Evolutionary conservation across 92 coral and sea anemone genomes (phyloP), one percentile per base, ranked within the genome.

Genomic region (Actinernus sp.): DNA sequence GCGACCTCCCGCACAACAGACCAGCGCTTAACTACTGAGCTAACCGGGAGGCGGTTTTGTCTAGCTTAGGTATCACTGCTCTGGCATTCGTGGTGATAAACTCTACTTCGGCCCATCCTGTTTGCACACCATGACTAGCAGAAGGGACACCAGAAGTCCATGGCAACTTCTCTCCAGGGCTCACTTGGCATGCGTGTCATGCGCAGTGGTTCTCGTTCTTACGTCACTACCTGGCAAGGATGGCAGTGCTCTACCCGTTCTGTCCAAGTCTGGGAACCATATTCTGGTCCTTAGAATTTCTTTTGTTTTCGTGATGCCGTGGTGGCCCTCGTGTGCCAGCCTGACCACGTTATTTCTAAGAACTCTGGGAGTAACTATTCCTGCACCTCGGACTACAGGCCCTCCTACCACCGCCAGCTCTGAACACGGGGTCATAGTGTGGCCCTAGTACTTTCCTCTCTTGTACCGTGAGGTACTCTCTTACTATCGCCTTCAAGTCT

Each of bases 371-470:
- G n/a, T n/a, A n/a, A n/a, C n/a, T n/a, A n/a, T n/a, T 22, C 73
- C 3, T 0, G 73, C 54, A 29, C 65, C 73, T 52, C 66, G 24
- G 11, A 54, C 66, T 22, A 74, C 58, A 62, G 53, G 49, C 32
- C 73, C 73, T 21, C 73, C 82, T 49, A 39, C 73, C 17, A 74
- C 65, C 9, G 74, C 82, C 12, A 75, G 49, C 67, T 64, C 74
- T 75, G 49, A 64, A 75, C 55, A 64, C 58, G n/a, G n/a, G n/a
- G n/a, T n/a, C n/a, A n/a, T n/a, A n/a, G n/a, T n/a, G n/a, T n/a
- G n/a, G n/a, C n/a, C n/a, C n/a, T n/a, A n/a, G n/a, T n/a, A n/a
- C n/a, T 36, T 47, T 16, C 51, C 10, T 54, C 7, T 75, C 65
- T 26, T 14, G 46, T 10, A 49, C 26, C 14, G 58, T 55, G 51